Evolutionary conservation across 1,140 invertebrate genomes (phyloP).

Genomic region (Drosophila sturtevanti): DNA sequence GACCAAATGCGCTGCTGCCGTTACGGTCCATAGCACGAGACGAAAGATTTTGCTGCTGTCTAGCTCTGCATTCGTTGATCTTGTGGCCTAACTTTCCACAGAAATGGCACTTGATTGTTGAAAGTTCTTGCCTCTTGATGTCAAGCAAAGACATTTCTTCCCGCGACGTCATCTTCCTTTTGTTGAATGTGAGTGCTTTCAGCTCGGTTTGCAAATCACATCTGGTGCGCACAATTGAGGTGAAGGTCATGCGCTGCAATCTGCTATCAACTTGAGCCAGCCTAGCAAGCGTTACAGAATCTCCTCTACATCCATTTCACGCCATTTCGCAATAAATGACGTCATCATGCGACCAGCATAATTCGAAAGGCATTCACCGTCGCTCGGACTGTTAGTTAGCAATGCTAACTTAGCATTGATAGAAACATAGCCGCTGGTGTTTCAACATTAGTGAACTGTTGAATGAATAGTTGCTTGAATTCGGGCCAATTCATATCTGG

Average conservation of each 20-base stretch:
- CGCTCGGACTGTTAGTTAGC: slow-evolving; percentile 22
- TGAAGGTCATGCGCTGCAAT: slow-evolving; percentile 11
- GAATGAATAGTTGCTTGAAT: slow-evolving; percentile 21
- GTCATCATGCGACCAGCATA: slow-evolving; percentile 35
- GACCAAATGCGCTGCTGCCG: slow-evolving; percentile 17
- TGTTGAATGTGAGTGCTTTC: slow-evolving; percentile 26
- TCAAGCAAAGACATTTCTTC: slow-evolving; percentile 24
- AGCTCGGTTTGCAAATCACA: slow-evolving; percentile 23
- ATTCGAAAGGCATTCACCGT: slow-evolving; percentile 27
- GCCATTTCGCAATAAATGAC: slow-evolving; percentile 28
- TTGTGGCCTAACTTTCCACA: slow-evolving; percentile 24
- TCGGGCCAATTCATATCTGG: slow-evolving; percentile 17
- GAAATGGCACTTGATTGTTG: slow-evolving; percentile 29
- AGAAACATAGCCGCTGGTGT: slow-evolving; percentile 35
- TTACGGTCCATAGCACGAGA: slow-evolving; percentile 11
- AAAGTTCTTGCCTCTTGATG: slow-evolving; percentile 12
- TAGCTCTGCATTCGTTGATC: slow-evolving; percentile 23
- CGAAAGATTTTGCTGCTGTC: slow-evolving; percentile 20
- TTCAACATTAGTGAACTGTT: slow-evolving; percentile 16
- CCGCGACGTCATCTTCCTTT: slow-evolving; percentile 26
- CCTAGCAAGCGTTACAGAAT: slow-evolving; percentile 25
- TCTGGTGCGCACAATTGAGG: slow-evolving; percentile 27
- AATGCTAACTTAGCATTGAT: too few species aligned
- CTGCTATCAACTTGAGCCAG: slow-evolving; percentile 20
- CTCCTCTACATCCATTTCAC: slow-evolving; percentile 17